Evolutionary conservation across 2,797 vertebrate genomes (phyloP).

Genomic region (Hirundo rustica): DNA sequence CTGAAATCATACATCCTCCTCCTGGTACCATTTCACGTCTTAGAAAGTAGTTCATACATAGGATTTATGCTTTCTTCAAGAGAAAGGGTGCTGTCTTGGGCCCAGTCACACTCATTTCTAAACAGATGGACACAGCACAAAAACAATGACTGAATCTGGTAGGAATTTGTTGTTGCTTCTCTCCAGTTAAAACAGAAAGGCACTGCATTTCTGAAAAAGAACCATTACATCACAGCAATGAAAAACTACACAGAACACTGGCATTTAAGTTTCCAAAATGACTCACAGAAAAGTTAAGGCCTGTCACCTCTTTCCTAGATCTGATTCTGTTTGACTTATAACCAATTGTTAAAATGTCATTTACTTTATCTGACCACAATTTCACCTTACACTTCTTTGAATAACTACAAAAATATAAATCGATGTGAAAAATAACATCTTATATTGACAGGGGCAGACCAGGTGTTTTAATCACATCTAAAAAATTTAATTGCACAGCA

Average conservation of each 20-base stretch:
- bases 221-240: neutral
- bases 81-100: neutral
- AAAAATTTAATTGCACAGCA: constrained; percentile 5
- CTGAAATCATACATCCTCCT: neutral
- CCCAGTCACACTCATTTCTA: neutral
- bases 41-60: neutral
- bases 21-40: neutral
- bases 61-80: neutral
- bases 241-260: neutral
- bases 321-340: neutral
- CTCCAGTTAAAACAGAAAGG: neutral
- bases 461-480: neutral
- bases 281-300: neutral
- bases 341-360: neutral
- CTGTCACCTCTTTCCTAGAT: neutral
- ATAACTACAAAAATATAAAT: neutral
- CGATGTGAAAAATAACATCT: neutral
- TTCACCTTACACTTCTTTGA: neutral
- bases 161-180: constrained; percentile 15
- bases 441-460: neutral
- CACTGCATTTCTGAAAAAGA: neutral
- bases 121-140: neutral
- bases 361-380: neutral
- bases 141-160: constrained; percentile 14
- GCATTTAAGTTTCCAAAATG: neutral